Evolutionary conservation across 2,113 vertebrate species (phyloP), one percentile per base, ranked within the genome.

Genomic region (Pyxicephalus adspersus): DNA sequence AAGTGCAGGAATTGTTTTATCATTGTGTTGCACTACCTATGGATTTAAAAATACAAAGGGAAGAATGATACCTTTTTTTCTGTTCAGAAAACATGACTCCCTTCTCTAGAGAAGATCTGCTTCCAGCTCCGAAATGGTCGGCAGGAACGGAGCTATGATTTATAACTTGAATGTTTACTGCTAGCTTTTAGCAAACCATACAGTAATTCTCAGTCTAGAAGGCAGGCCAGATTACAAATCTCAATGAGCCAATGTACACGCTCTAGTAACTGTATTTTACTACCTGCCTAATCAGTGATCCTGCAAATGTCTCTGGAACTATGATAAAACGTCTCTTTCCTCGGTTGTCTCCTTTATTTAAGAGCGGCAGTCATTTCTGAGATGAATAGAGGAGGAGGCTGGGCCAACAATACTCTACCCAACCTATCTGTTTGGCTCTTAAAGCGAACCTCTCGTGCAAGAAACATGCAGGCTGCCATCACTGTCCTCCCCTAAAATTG

Each of bases 221-320:
- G 29, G 58, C 60, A 64, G 45, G 34, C 61, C 52, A 31, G 20
- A 71, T 77, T 58, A 81, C 52, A 81, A 84, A 57, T 38, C 34
- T 57, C 55, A 55, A 64, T 64, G 58, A 84, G 63, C 31, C 54
- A 19, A n/a, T 64, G 51, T 29, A 22, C 60, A 51, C 18, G 23
- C 29, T 63, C 67, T 26, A 34, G 31, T 52, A 82, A 67, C 76
- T 45, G 70, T 29, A 61, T 51, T 82, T 73, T 78, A 84, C 22
- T 31, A 63, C 52, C 73, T 65, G 60, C 22, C 31, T 80, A 75
- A 67, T 74, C 68, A 64, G 25, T 65, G 58, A 76, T 76, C 74
- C 60, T 64, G 60, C 74, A 76, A 77, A 65, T 65, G 61, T 65
- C 75, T 77, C 19, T 31, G 60, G 55, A 77, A 31, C 25, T 25